Evolutionary conservation across 2,797 vertebrate species (phyloP).

Genomic region (Caiman crocodilus): DNA sequence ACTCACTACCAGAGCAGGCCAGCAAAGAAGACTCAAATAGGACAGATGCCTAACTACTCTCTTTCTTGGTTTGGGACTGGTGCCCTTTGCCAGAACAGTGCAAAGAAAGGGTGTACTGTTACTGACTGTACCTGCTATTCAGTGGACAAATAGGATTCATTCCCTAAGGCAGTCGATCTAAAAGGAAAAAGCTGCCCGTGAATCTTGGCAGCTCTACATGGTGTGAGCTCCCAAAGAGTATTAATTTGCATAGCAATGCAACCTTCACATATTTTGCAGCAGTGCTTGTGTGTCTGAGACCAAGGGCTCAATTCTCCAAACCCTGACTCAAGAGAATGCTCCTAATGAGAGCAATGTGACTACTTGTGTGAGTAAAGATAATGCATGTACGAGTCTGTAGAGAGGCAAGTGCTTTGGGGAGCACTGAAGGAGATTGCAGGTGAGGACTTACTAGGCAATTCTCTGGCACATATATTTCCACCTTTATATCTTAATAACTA

Average conservation of each 20-base stretch:
- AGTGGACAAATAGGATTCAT: not conserved
- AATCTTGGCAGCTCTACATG: not conserved
- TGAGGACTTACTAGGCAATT: not conserved
- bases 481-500: not conserved
- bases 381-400: not conserved
- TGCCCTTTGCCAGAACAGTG: fast-evolving
- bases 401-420: not conserved
- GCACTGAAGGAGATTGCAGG: not conserved
- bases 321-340: too few relatives aligned
- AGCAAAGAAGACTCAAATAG: not conserved
- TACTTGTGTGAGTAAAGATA: not conserved
- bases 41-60: not conserved
- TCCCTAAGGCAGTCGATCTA: not conserved
- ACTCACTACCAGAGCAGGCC: not conserved
- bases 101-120: not conserved
- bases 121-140: not conserved
- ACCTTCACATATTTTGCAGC: not conserved
- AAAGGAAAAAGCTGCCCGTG: constrained; percentile 4
- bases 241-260: not conserved
- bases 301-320: not conserved
- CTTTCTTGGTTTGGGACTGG: not conserved
- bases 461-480: not conserved
- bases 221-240: not conserved
- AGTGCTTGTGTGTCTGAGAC: not conserved
- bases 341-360: not conserved